These are phyloP conservation scores for Ormyrus nitidulus DNA, from an alignment of 2,888 invertebrate genomes.

Conservation along the genomic window DNA sequence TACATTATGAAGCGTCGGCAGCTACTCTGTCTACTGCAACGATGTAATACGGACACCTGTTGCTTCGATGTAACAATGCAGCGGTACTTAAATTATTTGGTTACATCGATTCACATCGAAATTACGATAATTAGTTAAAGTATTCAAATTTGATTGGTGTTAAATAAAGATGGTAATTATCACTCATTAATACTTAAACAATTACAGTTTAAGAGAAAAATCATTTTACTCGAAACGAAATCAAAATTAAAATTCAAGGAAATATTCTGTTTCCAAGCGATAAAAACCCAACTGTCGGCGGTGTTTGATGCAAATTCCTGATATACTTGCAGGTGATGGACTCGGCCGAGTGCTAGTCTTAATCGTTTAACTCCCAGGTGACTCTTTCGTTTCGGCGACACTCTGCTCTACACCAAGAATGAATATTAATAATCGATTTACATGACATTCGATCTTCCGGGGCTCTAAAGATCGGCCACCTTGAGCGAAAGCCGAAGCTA, in stretches of 20 bases:
- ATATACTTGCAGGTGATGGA: constrained; percentile 1
- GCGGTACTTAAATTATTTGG: constrained; percentile 22
- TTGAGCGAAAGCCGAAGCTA: not conserved
- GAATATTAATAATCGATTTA: constrained; percentile 41
- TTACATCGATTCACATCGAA: constrained; percentile 22
- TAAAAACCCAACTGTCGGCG: not conserved
- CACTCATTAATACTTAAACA: not conserved
- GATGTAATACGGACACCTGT: constrained; percentile 50
- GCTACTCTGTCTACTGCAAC: constrained; percentile 5
- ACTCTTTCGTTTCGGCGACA: constrained; percentile 19
- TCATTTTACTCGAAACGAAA: not conserved
- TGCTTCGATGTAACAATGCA: constrained; percentile 46
- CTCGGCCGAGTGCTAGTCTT: not conserved
- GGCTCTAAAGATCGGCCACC: not conserved
- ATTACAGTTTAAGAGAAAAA: not conserved
- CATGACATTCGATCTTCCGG: not conserved
- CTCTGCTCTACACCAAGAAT: constrained; percentile 1
- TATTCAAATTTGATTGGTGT: not conserved
- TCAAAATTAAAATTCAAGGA: not conserved
- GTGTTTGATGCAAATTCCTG: not conserved
- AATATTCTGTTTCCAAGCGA: not conserved
- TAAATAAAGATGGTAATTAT: no score
- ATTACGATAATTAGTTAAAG: constrained; percentile 15
- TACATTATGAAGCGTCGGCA: constrained; percentile 7
- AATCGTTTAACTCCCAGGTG: constrained; percentile 17